phyloP scores from a whole-genome alignment of 2,888 invertebrate species.

The Acanthopleura granulata region DNA sequence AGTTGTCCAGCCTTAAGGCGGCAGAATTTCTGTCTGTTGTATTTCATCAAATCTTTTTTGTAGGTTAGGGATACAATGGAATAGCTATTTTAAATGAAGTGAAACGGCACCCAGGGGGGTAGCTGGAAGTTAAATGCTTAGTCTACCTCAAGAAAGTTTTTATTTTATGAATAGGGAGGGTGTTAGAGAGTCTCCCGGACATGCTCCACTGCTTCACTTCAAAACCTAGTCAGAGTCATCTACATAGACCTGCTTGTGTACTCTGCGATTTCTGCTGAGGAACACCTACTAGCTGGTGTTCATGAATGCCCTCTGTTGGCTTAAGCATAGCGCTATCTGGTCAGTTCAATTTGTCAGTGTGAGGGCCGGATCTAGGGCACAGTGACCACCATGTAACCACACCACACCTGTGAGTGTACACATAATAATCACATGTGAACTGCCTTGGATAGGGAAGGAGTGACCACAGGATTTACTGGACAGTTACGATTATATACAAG shows the following conservation, averaged over 20 bases:
- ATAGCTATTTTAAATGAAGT: slow-evolving; percentile 8
- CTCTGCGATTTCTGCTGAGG: neutral
- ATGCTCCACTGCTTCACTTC: neutral
- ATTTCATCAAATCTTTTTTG: neutral
- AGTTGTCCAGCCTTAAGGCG: neutral
- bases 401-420: too few species aligned
- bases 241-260: neutral
- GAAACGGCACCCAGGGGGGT: slow-evolving; percentile 9
- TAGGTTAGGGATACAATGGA: neutral
- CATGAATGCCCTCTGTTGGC: neutral
- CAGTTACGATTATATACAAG: too few species aligned
- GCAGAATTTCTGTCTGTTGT: neutral
- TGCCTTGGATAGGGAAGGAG: too few species aligned
- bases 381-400: neutral
- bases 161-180: slow-evolving; percentile 6
- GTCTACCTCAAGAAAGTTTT: slow-evolving; percentile 3
- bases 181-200: slow-evolving; percentile 7
- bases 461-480: too few species aligned
- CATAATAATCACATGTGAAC: too few species aligned
- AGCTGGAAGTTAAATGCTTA: slow-evolving; percentile 4
- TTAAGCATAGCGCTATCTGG: neutral
- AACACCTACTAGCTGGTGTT: too few species aligned
- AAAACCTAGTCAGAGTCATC: neutral
- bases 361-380: neutral
- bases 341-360: neutral